Base-by-base conservation (phyloP, 2,888 invertebrate genomes). In the Cheilosia variabilis region DNA sequence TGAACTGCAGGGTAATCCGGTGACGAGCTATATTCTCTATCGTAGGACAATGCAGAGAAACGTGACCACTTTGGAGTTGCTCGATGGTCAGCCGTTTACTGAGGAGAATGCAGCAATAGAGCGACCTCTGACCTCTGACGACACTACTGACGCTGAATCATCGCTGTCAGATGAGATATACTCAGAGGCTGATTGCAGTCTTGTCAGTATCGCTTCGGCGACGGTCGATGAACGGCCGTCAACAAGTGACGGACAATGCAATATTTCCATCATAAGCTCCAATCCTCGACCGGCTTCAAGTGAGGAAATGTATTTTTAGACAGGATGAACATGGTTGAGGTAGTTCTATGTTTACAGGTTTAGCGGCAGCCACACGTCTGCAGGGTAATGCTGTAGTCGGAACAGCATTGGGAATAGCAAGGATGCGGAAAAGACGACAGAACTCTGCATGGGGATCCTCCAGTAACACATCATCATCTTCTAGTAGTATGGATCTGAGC, bases 1-100 rank as follows among this genome's bases (percentile, higher is more conserved):
- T 0, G 93, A 94, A 88, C 90, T 95, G 63, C 91, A 93, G 34
- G 92, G 93, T 15, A 94, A 94, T 90, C 93, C 93, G 1, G 91
- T 93, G 2, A 90, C 92, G 1, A 88, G 89, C 43, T 86, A 89
- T 27, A 87, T 88, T 0, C 87, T 91, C 3, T 93, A 93, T 87
- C 90, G 92, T 0, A 89, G 89, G 19, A 90, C 90, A 4, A 88
- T 93, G 5, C 89, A 90, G 31, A 89, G 91, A 37, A 89, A 90
- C 87, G 90, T 93, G 17, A 91, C 92, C 4, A 89, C 90, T 1
- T 88, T 93, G 13, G 89, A 90, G 58, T 87, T 91, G 4, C 90
- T 94, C 9, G 93, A 93, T 89, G 93, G 92, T 0, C 87, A 87
- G 10, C n/a, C 89, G 1, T 73, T 92, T 13, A 50, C 69, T 0